These are phyloP conservation scores for Callipepla californica DNA, from an alignment of 2,113 vertebrate species.

Conservation along the genomic window DNA sequence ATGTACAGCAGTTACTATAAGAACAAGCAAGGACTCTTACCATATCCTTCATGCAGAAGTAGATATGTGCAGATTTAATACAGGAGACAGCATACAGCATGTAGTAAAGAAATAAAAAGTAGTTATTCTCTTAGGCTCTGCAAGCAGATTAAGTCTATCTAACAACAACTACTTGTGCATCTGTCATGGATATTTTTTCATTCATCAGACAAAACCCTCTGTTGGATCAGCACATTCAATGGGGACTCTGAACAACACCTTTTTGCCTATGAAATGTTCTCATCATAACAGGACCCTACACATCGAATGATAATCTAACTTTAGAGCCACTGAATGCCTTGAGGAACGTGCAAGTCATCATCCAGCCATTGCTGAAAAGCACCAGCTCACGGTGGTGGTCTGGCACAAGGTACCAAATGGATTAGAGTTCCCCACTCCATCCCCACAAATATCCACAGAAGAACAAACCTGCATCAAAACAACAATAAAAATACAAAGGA, in stretches of 20 bases:
- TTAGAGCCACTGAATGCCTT: neutral
- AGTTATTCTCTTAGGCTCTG: conserved; percentile 52
- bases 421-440: neutral
- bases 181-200: no score
- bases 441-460: neutral
- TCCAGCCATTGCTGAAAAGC: neutral
- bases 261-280: neutral
- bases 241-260: neutral
- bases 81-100: conserved; percentile 65
- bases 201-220: neutral
- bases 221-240: neutral
- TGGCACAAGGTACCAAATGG: neutral
- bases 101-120: conserved; percentile 68
- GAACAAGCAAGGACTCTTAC: conserved; percentile 64
- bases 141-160: conserved; percentile 28
- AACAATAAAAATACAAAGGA: neutral
- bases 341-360: neutral
- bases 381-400: neutral
- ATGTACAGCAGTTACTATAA: neutral
- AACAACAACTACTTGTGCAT: neutral
- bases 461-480: neutral
- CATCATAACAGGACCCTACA: neutral
- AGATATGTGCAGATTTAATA: conserved; percentile 60
- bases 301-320: neutral
- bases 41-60: conserved; percentile 58